Conservation (phyloP, 2,888 invertebrate genomes). For the Campoplex nolae region DNA sequence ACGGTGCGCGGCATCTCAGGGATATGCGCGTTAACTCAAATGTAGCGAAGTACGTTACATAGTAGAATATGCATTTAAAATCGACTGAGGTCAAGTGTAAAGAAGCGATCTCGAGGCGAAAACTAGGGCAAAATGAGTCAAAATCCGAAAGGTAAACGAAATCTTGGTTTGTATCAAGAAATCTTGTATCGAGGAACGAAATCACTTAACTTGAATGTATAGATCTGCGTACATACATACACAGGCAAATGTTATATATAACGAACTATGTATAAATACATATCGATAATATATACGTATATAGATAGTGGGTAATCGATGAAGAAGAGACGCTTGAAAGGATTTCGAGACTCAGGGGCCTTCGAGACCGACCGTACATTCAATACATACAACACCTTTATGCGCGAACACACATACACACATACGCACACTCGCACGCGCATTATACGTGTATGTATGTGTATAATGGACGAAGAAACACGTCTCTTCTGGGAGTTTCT, state of each 20-base stretch:
- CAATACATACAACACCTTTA: constrained; percentile 20
- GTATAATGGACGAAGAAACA: constrained; percentile 32
- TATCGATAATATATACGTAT: background rate
- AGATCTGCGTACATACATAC: constrained; percentile 1
- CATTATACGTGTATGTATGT: background rate
- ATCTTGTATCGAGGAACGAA: constrained; percentile 23
- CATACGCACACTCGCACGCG: background rate
- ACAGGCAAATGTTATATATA: background rate
- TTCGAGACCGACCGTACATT: constrained; percentile 30
- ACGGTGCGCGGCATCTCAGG: background rate
- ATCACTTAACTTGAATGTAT: constrained; percentile 7
- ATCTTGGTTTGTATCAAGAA: constrained; percentile 30
- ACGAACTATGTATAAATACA: background rate
- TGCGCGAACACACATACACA: background rate
- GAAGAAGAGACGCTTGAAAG: constrained; percentile 57
- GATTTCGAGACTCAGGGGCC: constrained; percentile 51
- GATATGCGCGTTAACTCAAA: background rate
- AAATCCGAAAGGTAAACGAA: background rate
- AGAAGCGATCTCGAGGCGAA: background rate
- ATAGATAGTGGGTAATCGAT: constrained; percentile 52
- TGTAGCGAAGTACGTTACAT: background rate
- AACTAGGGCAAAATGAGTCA: background rate
- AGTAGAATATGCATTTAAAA: background rate
- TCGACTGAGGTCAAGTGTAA: background rate
- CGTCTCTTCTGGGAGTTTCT: constrained; percentile 53